Conservation (phyloP, 2,113 vertebrate genomes). For the Cavia aperea region DNA sequence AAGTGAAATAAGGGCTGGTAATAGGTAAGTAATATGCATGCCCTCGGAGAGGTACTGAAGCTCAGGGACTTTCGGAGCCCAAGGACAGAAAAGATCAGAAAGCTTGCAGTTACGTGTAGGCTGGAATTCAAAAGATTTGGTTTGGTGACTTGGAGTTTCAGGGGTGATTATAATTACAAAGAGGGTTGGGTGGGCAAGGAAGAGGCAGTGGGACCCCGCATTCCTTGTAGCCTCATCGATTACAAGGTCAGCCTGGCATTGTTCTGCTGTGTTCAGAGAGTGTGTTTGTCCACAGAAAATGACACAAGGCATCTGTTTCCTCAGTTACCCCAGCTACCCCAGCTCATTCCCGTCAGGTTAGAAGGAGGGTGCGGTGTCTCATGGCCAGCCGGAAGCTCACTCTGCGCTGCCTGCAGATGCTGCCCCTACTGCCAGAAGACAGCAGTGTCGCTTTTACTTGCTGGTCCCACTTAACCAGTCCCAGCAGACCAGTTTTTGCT, state of each 20-base stretch:
- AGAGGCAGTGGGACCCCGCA: neutral
- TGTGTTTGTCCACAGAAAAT: neutral
- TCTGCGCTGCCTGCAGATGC: neutral
- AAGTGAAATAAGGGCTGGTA: neutral
- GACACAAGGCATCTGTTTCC: neutral
- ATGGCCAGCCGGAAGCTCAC: neutral
- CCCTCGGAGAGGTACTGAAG: neutral
- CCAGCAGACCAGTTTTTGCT: neutral
- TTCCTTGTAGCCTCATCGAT: constrained; percentile 1
- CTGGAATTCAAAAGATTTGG: neutral
- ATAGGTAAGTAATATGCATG: neutral
- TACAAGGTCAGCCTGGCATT: neutral
- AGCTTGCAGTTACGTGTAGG: neutral
- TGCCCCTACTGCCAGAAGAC: neutral
- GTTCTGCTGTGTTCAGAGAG: neutral
- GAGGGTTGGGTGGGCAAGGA: neutral
- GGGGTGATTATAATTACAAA: neutral
- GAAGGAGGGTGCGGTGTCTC: neutral
- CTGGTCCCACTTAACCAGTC: neutral
- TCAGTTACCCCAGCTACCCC: neutral
- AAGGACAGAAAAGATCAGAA: neutral
- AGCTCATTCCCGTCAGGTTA: neutral
- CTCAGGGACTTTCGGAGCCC: neutral
- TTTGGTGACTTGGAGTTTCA: neutral
- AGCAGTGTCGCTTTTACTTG: neutral